Evolutionary conservation across 2,797 vertebrate genomes (phyloP), one percentile per base, ranked within the genome.

Genomic region (Anomalospiza imberbis): DNA sequence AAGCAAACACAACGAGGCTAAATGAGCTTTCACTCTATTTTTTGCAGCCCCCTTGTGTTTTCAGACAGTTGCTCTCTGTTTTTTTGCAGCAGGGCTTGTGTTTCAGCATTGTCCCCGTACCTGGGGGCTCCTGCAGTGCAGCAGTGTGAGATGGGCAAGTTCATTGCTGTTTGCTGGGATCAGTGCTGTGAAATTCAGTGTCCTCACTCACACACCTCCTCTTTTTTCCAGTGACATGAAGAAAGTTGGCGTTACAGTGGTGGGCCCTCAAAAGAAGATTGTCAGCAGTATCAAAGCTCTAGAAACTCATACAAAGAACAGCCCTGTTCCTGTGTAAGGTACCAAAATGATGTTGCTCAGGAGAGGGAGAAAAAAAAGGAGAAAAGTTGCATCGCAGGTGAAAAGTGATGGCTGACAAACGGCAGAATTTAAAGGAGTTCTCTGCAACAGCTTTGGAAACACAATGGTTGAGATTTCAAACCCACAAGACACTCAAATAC

Each of bases 271-370:
- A 85, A 99, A 99, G 98, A 99, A 99, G 98, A 98, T 99, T 84
- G 98, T 99, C 97, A 99, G 98, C 98, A 99, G 99, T 97, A 98
- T 99, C 97, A 99, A 99, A 98, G 98, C 98, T 97, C 98, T 99
- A 96, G 99, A 99, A 98, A 98, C 98, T 81, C 98, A 99, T 97
- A 98, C 98, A 93, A 99, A 99, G 98, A 99, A 98, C 77, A 97
- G 98, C 94, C 99, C 99, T 29, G 99, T 99, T 97, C 99, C 99
- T 74, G 99, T 99, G 97, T 99, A 98, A 98, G 96, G 66, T 89
- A 84, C 88, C 91, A 53, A 96, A 96, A 94, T 16, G 77, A 71
- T 63, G 81, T 79, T 85, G 74, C 91, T 97, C 89, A 91, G 91
- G 94, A 96, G 85, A 86, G 71, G 85, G 81, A 75, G 67, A 71